These are phyloP conservation scores for Amblyteles armatorius DNA, from an alignment of 2,888 invertebrate genomes.

Conservation along the genomic window DNA sequence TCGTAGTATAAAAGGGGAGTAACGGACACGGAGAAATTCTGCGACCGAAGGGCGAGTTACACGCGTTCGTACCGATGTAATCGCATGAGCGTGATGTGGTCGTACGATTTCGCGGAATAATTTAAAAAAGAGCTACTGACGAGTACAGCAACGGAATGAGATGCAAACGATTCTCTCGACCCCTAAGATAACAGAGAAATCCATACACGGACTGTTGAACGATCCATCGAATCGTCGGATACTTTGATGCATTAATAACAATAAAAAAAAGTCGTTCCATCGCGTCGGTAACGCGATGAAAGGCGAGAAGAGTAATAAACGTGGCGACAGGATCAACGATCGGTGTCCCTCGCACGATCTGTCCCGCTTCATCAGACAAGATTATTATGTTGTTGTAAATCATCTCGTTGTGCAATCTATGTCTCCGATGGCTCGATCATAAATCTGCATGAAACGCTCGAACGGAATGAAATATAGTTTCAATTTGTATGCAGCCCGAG, in stretches of 20 bases:
- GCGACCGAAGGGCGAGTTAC: constrained; percentile 10
- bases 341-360: constrained; percentile 56
- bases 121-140: neutral
- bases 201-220: neutral
- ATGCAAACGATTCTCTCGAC: neutral
- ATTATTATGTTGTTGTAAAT: constrained; percentile 66
- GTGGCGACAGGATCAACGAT: constrained; percentile 28
- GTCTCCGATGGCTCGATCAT: constrained; percentile 61
- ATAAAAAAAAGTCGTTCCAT: neutral
- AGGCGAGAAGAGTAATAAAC: constrained; percentile 38
- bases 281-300: constrained; percentile 16
- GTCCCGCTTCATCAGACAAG: constrained; percentile 58
- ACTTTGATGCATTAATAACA: constrained; percentile 4
- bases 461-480: constrained; percentile 63
- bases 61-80: neutral
- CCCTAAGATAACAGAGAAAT: neutral
- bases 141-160: neutral
- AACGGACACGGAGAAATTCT: neutral
- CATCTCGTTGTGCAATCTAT: constrained; percentile 62
- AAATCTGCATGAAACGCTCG: constrained; percentile 64
- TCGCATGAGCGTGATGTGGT: neutral
- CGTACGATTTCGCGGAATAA: no score
- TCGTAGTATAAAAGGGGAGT: constrained; percentile 1
- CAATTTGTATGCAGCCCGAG: constrained; percentile 22
- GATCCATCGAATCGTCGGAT: neutral